phyloP scores from a whole-genome alignment of 2,888 invertebrate genomes.

The Kryphioiulus occultus region DNA sequence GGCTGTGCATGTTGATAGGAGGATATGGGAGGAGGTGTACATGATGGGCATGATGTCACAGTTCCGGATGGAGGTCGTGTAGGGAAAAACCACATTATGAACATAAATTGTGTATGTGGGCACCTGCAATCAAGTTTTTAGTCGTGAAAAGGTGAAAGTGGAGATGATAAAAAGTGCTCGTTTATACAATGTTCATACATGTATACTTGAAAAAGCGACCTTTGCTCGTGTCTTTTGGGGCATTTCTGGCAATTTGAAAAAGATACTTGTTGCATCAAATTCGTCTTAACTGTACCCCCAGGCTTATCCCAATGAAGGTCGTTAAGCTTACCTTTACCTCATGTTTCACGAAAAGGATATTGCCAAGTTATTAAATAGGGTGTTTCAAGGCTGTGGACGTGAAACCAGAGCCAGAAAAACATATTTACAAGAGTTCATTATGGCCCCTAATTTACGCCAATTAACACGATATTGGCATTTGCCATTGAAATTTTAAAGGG shows the following conservation, averaged over 20 bases:
- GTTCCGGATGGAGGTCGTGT: conserved; percentile 31
- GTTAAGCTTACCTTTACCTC: background rate
- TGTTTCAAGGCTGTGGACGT: background rate
- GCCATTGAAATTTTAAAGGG: background rate
- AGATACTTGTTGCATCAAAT: background rate
- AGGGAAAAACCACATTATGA: conserved; percentile 24
- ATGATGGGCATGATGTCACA: conserved; percentile 42
- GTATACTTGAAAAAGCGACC: background rate
- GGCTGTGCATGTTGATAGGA: background rate
- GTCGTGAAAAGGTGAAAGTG: background rate
- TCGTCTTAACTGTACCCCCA: background rate
- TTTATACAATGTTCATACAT: no score
- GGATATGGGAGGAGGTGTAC: background rate
- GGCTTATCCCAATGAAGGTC: background rate
- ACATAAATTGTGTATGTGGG: background rate
- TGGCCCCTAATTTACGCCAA: background rate
- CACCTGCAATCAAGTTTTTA: background rate
- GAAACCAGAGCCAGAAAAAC: no score
- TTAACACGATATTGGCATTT: conserved; percentile 5
- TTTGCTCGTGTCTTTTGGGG: background rate
- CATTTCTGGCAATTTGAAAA: background rate
- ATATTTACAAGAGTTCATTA: background rate
- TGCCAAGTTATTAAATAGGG: background rate
- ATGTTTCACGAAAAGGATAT: background rate
- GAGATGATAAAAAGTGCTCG: no score